These are phyloP conservation scores for Halcyon badia DNA, from an alignment of 2,797 vertebrate species.

Conservation along the genomic window DNA sequence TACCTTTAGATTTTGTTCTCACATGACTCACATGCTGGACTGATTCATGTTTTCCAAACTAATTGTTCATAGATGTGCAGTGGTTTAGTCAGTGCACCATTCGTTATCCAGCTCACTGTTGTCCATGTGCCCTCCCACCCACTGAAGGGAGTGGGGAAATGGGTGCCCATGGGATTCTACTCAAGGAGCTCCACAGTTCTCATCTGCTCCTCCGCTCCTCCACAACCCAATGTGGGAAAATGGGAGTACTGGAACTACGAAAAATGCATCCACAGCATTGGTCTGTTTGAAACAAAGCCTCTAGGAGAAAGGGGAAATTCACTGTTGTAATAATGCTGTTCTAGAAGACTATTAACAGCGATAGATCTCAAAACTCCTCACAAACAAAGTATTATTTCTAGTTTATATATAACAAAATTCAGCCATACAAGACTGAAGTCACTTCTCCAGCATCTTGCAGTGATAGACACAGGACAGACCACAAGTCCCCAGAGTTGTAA, in stretches of 20 bases:
- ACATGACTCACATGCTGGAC: not conserved
- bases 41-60: not conserved
- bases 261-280: not conserved
- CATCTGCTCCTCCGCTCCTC: not conserved
- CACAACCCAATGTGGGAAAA: not conserved
- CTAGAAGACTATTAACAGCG: not conserved
- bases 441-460: not conserved
- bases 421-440: not conserved
- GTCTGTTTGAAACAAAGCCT: not conserved
- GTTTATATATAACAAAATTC: not conserved
- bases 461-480: not conserved
- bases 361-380: not conserved
- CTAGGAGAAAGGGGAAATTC: not conserved
- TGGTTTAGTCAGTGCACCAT: not conserved
- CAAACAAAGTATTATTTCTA: not conserved
- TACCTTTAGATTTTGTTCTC: not conserved
- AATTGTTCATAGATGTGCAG: not conserved
- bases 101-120: accelerated
- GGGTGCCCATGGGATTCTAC: not conserved
- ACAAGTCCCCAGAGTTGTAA: not conserved
- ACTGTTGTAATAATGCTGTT: not conserved
- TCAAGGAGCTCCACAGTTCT: not conserved
- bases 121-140: not conserved
- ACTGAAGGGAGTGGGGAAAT: not conserved
- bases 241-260: not conserved